Evolutionary conservation across 2,888 invertebrate species (phyloP), one percentile per base, ranked within the genome.

Genomic region (Ganaspis brasiliensis): DNA sequence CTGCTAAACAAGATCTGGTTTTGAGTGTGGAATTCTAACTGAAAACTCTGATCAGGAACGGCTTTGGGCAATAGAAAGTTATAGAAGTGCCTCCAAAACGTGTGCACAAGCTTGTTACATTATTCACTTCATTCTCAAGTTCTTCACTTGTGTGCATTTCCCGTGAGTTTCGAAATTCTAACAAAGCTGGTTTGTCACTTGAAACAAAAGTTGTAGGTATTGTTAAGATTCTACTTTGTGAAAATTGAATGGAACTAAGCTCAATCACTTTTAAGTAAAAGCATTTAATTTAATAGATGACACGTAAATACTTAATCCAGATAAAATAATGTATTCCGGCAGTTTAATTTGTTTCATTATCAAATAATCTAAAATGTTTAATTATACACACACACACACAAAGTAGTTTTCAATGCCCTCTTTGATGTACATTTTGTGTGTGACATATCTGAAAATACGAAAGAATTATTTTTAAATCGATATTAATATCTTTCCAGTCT

Each of bases 61-160:
- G 61, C 61, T 61, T 61, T 16, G 16, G 61, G 61, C 61, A 61
- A 35, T n/a, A 35, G 10, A 4, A 16, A 61, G 35, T 61, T 61
- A 2, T 14, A 35, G 35, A 35, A 37, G 35, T 61, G 35, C 19
- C 35, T 19, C 61, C 19, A 37, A 61, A 37, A 16, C 61, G 19
- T 19, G 35, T 35, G 61, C 35, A 61, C 19, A 35, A 35, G 61
- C 19, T 61, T 61, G 61, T 35, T 37, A 61, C 61, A 61, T 61
- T 59, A 26, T 31, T 40, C 40, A 40, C 40, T 16, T 37, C 35
- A 1, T 31, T 61, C 1, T 10, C 16, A n/a, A n/a, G 26, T 26
- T 31, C 59, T 2, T 10, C 16, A 37, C 31, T 37, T 61, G 9
- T 16, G 35, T 37, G 35, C 16, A 61, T 61, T n/a, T 61, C 9